Conservation (phyloP, 1,140 invertebrate genomes). For the Luehdorfia chinensis region DNA sequence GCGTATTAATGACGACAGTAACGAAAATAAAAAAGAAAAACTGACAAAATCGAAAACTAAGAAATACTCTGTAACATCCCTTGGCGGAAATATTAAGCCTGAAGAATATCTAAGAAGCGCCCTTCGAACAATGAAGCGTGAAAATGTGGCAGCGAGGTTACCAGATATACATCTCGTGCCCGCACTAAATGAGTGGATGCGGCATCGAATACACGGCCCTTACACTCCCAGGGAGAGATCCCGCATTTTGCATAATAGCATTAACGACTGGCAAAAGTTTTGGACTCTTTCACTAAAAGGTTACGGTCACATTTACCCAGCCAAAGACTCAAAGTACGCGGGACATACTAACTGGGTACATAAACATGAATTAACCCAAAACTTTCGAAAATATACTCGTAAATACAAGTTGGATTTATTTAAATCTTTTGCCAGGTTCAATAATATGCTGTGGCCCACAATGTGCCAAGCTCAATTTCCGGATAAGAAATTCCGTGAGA, state of each 20-base stretch:
- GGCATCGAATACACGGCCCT: slow-evolving; percentile 50
- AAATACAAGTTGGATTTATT: slow-evolving; percentile 49
- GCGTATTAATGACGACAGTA: slow-evolving; percentile 34
- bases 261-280: slow-evolving; percentile 42
- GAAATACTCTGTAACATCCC: slow-evolving; percentile 43
- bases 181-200: slow-evolving; percentile 64
- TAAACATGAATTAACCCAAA: slow-evolving; percentile 48
- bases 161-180: slow-evolving; percentile 59
- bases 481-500: slow-evolving; percentile 62
- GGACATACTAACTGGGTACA: slow-evolving; percentile 48
- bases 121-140: slow-evolving; percentile 38
- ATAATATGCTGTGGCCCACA: slow-evolving; percentile 57
- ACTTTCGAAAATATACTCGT: slow-evolving; percentile 42
- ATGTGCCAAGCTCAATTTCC: slow-evolving; percentile 60
- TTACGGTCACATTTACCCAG: slow-evolving; percentile 42
- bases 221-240: slow-evolving; percentile 29
- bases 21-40: slow-evolving; percentile 38
- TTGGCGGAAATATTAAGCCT: slow-evolving; percentile 48
- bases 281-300: slow-evolving; percentile 34
- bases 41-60: slow-evolving; percentile 53
- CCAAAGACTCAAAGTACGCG: slow-evolving; percentile 30
- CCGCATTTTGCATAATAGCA: slow-evolving; percentile 39
- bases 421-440: slow-evolving; percentile 46
- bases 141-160: slow-evolving; percentile 54
- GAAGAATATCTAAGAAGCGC: slow-evolving; percentile 59